Evolutionary conservation across 2,113 vertebrate genomes (phyloP).

Genomic region (Tenrec ecaudatus): DNA sequence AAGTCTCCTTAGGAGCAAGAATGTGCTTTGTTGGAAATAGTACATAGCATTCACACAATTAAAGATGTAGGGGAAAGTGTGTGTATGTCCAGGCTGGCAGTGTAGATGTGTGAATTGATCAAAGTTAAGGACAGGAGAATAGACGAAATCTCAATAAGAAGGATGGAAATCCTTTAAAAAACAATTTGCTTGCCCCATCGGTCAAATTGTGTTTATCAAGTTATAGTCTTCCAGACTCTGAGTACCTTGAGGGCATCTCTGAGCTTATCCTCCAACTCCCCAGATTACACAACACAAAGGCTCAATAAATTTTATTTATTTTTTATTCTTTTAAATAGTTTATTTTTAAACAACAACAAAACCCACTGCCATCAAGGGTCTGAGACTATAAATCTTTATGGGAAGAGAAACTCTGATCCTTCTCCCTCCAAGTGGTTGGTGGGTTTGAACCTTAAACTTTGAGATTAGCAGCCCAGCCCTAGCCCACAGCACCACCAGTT

Average conservation of each 20-base stretch:
- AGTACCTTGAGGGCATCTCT: slow-evolving; percentile 16
- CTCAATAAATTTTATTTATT: not conserved
- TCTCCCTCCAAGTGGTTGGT: too few relatives aligned
- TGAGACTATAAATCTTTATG: too few relatives aligned
- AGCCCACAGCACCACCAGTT: too few relatives aligned
- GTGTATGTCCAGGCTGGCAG: not conserved
- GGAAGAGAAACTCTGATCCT: too few relatives aligned
- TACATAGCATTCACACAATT: slow-evolving; percentile 15
- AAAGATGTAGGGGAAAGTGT: not conserved
- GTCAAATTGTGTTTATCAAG: not conserved
- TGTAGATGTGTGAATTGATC: not conserved
- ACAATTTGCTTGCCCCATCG: not conserved
- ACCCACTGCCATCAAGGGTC: not conserved
- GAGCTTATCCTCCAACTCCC: not conserved
- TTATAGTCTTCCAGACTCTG: not conserved
- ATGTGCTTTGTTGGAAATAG: slow-evolving; percentile 18
- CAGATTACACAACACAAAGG: not conserved
- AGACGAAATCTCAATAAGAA: slow-evolving; percentile 17
- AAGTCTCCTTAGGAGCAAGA: slow-evolving; percentile 42
- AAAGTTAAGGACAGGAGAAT: slow-evolving; percentile 27
- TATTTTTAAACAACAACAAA: not conserved
- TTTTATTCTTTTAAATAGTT: not conserved
- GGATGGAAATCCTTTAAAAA: slow-evolving; percentile 56
- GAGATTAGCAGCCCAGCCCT: too few relatives aligned
- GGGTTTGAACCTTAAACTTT: too few relatives aligned